These are phyloP conservation scores for Gallirallus australis DNA, from an alignment of 2,797 vertebrate genomes.

Conservation along the genomic window DNA sequence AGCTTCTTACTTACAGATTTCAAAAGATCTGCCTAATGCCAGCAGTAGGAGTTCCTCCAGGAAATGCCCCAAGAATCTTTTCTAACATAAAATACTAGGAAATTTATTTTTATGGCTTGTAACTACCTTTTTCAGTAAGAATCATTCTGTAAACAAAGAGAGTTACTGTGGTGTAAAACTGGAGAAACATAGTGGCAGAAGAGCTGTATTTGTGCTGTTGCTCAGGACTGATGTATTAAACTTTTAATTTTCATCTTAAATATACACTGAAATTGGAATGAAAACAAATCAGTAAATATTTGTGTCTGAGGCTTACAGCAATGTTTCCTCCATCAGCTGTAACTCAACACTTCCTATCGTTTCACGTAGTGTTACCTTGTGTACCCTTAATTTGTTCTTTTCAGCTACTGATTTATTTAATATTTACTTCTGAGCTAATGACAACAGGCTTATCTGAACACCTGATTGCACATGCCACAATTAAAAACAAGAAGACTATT, in stretches of 20 bases:
- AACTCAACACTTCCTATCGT: not conserved
- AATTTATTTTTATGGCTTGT: not conserved
- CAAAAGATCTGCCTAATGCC: not conserved
- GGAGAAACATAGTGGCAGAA: not conserved
- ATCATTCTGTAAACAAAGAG: not conserved
- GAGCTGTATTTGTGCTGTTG: not conserved
- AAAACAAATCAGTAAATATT: slow-evolving; percentile 7
- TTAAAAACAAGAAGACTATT: not conserved
- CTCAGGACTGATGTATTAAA: not conserved
- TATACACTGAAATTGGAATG: not conserved
- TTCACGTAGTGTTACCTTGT: not conserved
- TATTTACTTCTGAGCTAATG: not conserved
- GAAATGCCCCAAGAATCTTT: not conserved
- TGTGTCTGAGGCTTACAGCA: not conserved
- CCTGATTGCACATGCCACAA: not conserved
- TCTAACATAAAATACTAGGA: not conserved
- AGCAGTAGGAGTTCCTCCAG: not conserved
- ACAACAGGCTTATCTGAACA: not conserved
- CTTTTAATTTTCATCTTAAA: not conserved
- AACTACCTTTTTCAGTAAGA: not conserved
- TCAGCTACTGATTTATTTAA: not conserved
- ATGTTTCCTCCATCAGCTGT: slow-evolving; percentile 26
- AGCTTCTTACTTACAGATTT: not conserved
- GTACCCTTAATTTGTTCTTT: not conserved
- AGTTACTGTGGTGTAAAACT: not conserved